Percentiles rank a stretch among this genome's conserved stretches.
These are phyloP conservation scores for Numenius arquata DNA, from an alignment of 2,113 vertebrate species.

Conservation along the genomic window DNA sequence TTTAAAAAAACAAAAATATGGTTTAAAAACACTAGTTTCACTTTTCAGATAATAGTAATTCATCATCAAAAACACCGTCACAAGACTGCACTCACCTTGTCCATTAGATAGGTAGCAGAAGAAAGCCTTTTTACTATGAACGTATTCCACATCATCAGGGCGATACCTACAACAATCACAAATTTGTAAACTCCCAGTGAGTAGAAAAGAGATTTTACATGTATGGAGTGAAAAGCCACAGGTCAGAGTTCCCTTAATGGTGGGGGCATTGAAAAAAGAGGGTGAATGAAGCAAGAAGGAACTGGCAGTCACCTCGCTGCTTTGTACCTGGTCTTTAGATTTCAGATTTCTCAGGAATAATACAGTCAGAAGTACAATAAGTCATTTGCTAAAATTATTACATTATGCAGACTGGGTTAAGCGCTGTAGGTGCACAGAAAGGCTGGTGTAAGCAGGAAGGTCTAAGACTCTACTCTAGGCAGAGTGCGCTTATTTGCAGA, in stretches of 20 bases:
- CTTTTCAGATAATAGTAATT: neutral
- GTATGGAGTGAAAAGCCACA: neutral
- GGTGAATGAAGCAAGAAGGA: neutral
- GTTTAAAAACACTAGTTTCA: neutral
- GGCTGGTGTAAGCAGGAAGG: neutral
- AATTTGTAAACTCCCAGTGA: neutral
- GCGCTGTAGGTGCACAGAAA: neutral
- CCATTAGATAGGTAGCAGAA: conserved; percentile 89
- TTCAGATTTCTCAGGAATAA: neutral
- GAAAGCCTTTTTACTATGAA: conserved; percentile 95
- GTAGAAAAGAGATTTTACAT: neutral
- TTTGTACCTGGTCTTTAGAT: neutral
- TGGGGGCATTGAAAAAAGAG: neutral
- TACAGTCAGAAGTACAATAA: neutral
- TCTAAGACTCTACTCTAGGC: neutral
- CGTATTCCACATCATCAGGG: conserved; percentile 97
- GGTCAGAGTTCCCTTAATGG: neutral
- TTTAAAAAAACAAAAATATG: neutral
- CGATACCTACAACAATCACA: conserved; percentile 78
- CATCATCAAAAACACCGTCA: neutral
- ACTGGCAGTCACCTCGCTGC: neutral
- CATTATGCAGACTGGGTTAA: neutral
- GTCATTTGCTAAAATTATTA: neutral
- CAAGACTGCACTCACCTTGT: conserved; percentile 80
- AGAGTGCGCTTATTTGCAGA: neutral